These are phyloP conservation scores for Drosophila falleni DNA, from an alignment of 2,888 invertebrate species.

Conservation along the genomic window DNA sequence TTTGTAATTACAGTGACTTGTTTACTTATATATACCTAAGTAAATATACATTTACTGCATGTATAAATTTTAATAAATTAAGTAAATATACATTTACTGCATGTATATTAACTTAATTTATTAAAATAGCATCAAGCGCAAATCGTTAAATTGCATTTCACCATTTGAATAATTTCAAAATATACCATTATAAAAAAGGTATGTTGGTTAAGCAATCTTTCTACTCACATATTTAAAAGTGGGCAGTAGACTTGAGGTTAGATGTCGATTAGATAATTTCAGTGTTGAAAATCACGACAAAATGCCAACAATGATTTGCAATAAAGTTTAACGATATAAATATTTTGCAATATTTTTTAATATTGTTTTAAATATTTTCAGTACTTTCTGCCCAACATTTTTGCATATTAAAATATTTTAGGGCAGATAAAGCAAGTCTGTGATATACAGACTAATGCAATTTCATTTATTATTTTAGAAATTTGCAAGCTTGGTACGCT, in stretches of 20 bases:
- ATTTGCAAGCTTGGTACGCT: neutral
- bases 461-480: neutral
- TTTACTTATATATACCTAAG: too few species aligned
- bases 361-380: neutral
- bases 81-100: too few species aligned
- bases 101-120: neutral
- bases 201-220: neutral
- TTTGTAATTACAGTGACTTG: too few species aligned
- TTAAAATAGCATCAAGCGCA: neutral
- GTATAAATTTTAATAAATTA: too few species aligned
- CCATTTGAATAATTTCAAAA: neutral
- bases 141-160: neutral
- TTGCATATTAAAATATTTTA: neutral
- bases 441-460: neutral
- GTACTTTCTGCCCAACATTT: neutral
- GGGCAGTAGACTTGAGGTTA: neutral
- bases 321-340: neutral
- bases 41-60: too few species aligned
- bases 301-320: neutral
- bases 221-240: neutral
- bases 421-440: neutral
- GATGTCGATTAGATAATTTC: neutral
- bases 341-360: neutral
- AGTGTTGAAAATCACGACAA: neutral
- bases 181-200: neutral